A percentile compares a stretch with the other conserved stretches of the same genome.
Evolutionary conservation across 2,113 vertebrate species (phyloP).

Genomic region (Rhinopomastus cyanomelas): DNA sequence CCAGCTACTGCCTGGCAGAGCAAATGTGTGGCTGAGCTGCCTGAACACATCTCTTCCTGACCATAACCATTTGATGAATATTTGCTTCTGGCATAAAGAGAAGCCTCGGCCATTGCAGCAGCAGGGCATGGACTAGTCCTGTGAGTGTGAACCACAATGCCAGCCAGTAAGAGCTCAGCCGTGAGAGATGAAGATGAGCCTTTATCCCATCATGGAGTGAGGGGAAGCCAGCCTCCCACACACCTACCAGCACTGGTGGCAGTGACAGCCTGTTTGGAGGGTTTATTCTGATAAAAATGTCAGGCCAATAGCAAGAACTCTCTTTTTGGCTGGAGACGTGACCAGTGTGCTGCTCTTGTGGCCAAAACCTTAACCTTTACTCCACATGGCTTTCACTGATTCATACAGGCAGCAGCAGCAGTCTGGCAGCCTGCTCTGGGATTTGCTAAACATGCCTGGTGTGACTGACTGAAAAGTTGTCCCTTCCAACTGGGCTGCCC

Average conservation of each 20-base stretch:
- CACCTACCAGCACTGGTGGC: not conserved
- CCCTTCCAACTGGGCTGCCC: not conserved
- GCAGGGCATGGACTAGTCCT: not conserved
- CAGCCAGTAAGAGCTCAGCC: not conserved
- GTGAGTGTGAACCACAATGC: rapidly evolving
- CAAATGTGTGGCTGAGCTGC: not conserved
- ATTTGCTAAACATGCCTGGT: not conserved
- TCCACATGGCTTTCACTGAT: rapidly evolving
- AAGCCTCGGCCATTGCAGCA: not conserved
- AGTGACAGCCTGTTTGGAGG: not conserved
- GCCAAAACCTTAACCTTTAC: not conserved
- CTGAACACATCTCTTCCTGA: not conserved
- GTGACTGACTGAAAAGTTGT: not conserved
- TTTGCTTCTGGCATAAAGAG: not conserved
- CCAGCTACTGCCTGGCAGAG: not conserved
- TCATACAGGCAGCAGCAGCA: rapidly evolving
- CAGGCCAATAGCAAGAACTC: not conserved
- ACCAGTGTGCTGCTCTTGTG: not conserved
- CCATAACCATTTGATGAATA: rapidly evolving
- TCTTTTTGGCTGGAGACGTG: not conserved
- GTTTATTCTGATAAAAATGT: not conserved
- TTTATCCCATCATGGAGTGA: not conserved
- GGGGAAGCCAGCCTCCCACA: rapidly evolving
- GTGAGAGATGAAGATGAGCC: not conserved
- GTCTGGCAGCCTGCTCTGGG: not conserved